These are phyloP conservation scores for Cremastinae sp. DNA, from an alignment of 2,888 invertebrate species.

Conservation along the genomic window DNA sequence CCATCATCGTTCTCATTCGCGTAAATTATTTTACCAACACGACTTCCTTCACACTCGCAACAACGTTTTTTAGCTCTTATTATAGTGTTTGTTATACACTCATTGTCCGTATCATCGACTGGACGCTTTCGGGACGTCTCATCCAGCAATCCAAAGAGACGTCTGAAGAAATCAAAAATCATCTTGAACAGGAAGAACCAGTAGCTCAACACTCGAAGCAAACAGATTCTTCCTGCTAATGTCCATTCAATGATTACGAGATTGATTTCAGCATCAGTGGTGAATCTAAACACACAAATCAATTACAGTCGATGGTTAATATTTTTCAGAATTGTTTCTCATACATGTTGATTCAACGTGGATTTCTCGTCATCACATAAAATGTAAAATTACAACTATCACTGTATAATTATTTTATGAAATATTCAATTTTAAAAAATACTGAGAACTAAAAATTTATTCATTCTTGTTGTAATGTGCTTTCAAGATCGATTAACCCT, in stretches of 20 bases:
- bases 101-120: constrained; percentile 59
- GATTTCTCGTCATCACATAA: no score
- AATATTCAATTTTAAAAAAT: no score
- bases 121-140: constrained; percentile 70
- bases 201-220: constrained; percentile 49
- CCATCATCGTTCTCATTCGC: constrained; percentile 62
- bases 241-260: constrained; percentile 53
- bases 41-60: constrained; percentile 37
- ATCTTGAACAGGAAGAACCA: constrained; percentile 57
- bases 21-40: constrained; percentile 38
- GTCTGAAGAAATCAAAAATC: constrained; percentile 71
- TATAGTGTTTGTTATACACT: constrained; percentile 56
- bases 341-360: not conserved
- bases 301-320: no score
- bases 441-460: no score
- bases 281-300: constrained; percentile 7
- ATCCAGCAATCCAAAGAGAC: constrained; percentile 70
- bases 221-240: not conserved
- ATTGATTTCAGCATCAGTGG: constrained; percentile 9
- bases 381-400: no score
- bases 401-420: no score
- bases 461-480: no score
- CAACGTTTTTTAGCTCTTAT: constrained; percentile 68
- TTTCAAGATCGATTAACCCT: no score
- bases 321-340: not conserved